phyloP scores from a whole-genome alignment of 2,888 invertebrate genomes.

The Hemithea aestivaria region DNA sequence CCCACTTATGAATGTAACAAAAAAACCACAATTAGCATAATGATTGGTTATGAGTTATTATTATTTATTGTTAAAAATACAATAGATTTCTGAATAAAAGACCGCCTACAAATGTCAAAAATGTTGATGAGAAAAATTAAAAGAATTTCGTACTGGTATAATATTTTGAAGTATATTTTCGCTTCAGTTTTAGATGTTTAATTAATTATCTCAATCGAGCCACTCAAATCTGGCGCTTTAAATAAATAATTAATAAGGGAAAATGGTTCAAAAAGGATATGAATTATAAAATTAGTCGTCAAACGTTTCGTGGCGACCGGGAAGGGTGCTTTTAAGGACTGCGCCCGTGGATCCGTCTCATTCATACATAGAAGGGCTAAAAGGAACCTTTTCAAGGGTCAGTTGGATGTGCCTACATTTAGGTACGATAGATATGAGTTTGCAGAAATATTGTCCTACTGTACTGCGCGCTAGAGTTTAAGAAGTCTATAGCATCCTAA shows the following conservation, averaged over 20 bases:
- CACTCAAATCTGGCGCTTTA: slow-evolving; percentile 55
- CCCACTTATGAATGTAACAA: slow-evolving; percentile 61
- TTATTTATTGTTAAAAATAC: slow-evolving; percentile 38
- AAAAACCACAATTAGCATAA: slow-evolving; percentile 79
- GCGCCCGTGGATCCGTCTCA: slow-evolving; percentile 40
- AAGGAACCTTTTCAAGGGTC: slow-evolving; percentile 52
- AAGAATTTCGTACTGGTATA: no score
- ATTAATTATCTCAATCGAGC: slow-evolving; percentile 55
- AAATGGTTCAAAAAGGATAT: slow-evolving; percentile 71
- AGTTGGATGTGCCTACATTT: slow-evolving; percentile 22
- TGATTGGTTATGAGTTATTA: slow-evolving; percentile 49
- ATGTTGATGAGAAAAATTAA: no score
- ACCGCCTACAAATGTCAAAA: no score
- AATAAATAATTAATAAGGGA: slow-evolving; percentile 69
- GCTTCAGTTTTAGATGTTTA: slow-evolving; percentile 17
- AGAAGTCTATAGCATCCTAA: no score
- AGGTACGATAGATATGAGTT: no score
- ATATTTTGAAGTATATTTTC: no score
- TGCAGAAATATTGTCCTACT: no score
- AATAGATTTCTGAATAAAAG: slow-evolving; percentile 6
- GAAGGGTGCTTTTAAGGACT: slow-evolving; percentile 63
- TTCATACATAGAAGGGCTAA: slow-evolving; percentile 32
- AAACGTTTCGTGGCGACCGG: slow-evolving; percentile 63
- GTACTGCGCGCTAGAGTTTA: no score
- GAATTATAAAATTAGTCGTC: slow-evolving; percentile 72